These are phyloP conservation scores for Diarsia brunnea DNA, from an alignment of 2,888 invertebrate genomes.

Conservation along the genomic window DNA sequence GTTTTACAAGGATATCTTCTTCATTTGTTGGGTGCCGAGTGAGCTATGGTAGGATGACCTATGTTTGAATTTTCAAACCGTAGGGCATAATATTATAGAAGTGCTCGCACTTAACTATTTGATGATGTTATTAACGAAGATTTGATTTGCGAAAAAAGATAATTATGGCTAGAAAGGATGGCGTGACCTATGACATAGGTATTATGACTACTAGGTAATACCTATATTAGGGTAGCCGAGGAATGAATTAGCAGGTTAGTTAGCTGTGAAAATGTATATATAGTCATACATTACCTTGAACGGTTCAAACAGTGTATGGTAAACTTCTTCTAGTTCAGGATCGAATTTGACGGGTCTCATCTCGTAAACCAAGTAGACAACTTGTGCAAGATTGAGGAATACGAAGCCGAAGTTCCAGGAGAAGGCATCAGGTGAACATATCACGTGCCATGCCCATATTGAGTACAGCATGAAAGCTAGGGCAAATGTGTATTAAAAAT, in stretches of 20 bases:
- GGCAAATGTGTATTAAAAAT: slow-evolving; percentile 27
- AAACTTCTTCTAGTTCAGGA: slow-evolving; percentile 95
- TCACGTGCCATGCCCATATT: slow-evolving; percentile 97
- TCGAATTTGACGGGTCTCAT: slow-evolving; percentile 96
- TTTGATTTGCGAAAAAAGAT: neutral
- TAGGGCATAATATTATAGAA: neutral
- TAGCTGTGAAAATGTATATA: neutral
- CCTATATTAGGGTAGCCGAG: neutral
- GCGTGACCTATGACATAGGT: neutral
- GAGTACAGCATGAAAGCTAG: slow-evolving; percentile 95
- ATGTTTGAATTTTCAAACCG: neutral
- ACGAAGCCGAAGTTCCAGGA: slow-evolving; percentile 97
- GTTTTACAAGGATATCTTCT: neutral
- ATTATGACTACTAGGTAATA: neutral
- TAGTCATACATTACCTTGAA: slow-evolving; percentile 91
- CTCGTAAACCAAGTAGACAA: slow-evolving; percentile 95
- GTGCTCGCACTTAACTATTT: neutral
- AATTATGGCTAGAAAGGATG: neutral
- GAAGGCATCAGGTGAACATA: slow-evolving; percentile 96
- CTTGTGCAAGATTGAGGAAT: slow-evolving; percentile 94
- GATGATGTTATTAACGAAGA: neutral
- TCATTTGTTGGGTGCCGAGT: neutral
- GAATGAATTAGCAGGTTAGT: neutral
- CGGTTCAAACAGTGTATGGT: slow-evolving; percentile 94
- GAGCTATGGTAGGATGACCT: neutral